Base-by-base conservation (phyloP, 1,140 invertebrate species). In the Galleria mellonella region DNA sequence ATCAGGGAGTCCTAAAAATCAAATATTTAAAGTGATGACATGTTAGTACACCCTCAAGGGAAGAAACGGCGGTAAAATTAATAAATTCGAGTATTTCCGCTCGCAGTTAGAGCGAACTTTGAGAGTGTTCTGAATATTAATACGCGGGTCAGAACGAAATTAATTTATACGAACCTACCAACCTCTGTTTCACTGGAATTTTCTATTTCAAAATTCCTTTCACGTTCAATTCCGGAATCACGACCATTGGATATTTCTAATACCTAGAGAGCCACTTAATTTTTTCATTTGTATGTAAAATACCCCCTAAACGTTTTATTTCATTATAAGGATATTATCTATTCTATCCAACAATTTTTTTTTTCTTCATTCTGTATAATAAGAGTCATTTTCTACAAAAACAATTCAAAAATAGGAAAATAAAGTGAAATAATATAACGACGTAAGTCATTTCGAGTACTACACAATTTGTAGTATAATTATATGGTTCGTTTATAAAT, bases 101-200 rank as follows among this genome's bases (percentile, higher is more conserved):
- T 51, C 60, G 51, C 63, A 65, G 65, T 62, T 64, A 67, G 68
- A 71, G 49, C 54, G 51, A 77, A 78, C 62, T 75, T 72, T 65
- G 66, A 57, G 66, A 79, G 66, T 74, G 72, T 62, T 63, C 74
- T 72, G 67, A 78, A 78, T 78, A 75, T 75, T 75, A 78, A 79
- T 72, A 79, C 66, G 61, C 55, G 54, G 70, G 72, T 69, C 71
- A 68, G 71, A 45, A 50, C 49, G 47, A 75, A 79, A 76, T 74
- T 79, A 79, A 76, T 76, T 76, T 79, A 74, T 72, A 69, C 68
- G 48, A 63, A 69, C 64, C 65, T 54, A 63, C 62, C 60, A 68
- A 61, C 55, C 55, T 63, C 55, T 62, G 61, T 60, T 72, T 69
- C 55, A 66, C 52, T 55, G 57, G 47, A 59, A 72, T 65, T 74